Evolutionary conservation across 2,797 vertebrate species (phyloP), one percentile per base, ranked within the genome.

Genomic region (Scomberomorus guttatus): DNA sequence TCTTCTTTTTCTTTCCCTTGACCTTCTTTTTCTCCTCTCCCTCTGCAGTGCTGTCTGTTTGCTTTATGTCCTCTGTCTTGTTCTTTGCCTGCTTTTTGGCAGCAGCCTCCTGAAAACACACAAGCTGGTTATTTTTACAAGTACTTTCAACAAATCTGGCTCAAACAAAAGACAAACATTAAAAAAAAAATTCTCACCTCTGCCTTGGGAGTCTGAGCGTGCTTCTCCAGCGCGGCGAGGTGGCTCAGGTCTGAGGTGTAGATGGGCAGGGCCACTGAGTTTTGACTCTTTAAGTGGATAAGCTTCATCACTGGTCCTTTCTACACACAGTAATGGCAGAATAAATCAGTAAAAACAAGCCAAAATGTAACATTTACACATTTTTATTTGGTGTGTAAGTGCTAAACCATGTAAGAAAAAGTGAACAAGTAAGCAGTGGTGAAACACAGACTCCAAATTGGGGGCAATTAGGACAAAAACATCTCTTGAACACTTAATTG

Each of bases 241-340:
- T 89, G 89, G 73, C 86, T 92, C 66, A 97, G 67, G 77, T 92
- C 86, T 0, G 97, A 96, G 27, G 93, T 97, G 90, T 96, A 99
- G 90, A 99, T 81, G 1, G 98, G 98, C 79, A 99, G 95, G 0
- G 98, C 94, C 66, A 95, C 96, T 0, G 98, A 99, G 0, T 85
- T 93, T 32, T 93, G 90, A 6, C 96, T 98, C 93, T 99, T 99
- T 57, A 99, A 48, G 18, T 99, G 98, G 87, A 99, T 93, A 48
- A 98, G 44, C 90, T 99, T 99, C 4, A 99, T 91, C n/a, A 95
- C 93, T 8, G 93, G 94, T 91, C 96, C 97, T 70, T 96, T 96
- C 97, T 99, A 94, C n/a, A 83, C 89, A 79, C 11, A 50, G 15
- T 11, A 12, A 39, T 6, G 20, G 56, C 3, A 52, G 17, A 24